Base-by-base conservation (phyloP, 2,113 vertebrate species). In the Forbesichthys papilliferus region DNA sequence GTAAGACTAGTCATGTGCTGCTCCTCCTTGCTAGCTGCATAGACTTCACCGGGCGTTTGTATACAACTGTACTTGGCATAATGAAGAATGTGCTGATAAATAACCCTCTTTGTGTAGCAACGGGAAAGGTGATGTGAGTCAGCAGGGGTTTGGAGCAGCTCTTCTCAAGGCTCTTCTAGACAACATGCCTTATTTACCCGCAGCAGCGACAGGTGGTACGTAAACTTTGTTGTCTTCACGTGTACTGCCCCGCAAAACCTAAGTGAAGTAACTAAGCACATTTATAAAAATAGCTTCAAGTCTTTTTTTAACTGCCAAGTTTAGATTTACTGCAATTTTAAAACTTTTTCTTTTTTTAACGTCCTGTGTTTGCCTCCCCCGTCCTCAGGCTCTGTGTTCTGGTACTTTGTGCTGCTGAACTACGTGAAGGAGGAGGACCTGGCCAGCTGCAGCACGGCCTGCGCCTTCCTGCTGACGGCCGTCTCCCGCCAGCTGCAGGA, bases 401-500 rank as follows among this genome's bases (percentile, higher is more conserved):
- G 98, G 97, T 99, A 97, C 91, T 99, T 99, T 85, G 96, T 99
- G 20, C 84, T 99, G 79, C 87, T 99, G 84, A 99, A 99, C 88
- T 99, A 99, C 2, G 98, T 99, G 14, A 99, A 99, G 86, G 98
- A 99, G 80, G 98, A 99, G 88, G 98, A 99, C 84, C 71, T 99
- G 87, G 96, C 97, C 13, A 93, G 93, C 11, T 98, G 96, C 77
- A 99, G 98, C 77, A 97, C 98, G 0, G 84, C 96, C 62, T 99
- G 98, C 73, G 98, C 98, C 3, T 93, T 95, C 9, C 65, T 99
- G 74, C 95, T 99, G 10, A 99, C 96, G 1, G 94, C 96, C 0
- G 96, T 97, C 71, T 98, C 98, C 64, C 93, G 92, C 53, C 96
- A 99, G 85, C 84, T 99, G 74, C 97, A 98, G 90, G 95, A 99